A percentile compares a stretch with the other conserved stretches of the same genome.
These are phyloP conservation scores for Cynaeus angustus DNA, from an alignment of 2,888 invertebrate genomes.

Conservation along the genomic window DNA sequence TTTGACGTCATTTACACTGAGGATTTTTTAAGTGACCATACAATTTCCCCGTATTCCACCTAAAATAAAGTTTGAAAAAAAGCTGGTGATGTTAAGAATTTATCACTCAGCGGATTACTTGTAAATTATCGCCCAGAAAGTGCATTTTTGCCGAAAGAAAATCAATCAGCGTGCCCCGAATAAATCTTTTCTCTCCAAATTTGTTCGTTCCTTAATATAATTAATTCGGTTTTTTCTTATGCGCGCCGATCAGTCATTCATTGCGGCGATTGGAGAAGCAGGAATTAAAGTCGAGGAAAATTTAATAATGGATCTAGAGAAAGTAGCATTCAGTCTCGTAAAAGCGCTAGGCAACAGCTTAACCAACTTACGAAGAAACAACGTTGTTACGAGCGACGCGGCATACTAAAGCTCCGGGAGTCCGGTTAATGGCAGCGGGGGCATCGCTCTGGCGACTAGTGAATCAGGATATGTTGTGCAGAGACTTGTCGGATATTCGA, in stretches of 20 bases:
- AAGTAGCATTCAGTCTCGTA: slow-evolving; percentile 36
- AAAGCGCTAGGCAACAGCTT: slow-evolving; percentile 46
- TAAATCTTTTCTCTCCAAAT: slow-evolving; percentile 16
- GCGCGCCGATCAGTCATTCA: slow-evolving; percentile 9
- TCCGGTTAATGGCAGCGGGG: slow-evolving; percentile 48
- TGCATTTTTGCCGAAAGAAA: slow-evolving; percentile 6
- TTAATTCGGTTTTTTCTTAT: slow-evolving; percentile 16
- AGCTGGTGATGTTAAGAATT: no score
- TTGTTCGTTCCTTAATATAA: slow-evolving; percentile 34
- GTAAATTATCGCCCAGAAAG: no score
- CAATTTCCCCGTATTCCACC: no score
- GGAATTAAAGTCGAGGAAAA: slow-evolving; percentile 34
- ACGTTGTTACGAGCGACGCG: slow-evolving; percentile 45
- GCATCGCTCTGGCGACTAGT: slow-evolving; percentile 43
- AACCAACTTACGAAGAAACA: slow-evolving; percentile 48
- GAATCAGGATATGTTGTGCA: slow-evolving; percentile 37
- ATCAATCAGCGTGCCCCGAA: slow-evolving; percentile 29
- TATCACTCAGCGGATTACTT: no score
- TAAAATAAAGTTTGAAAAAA: no score
- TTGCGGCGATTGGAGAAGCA: slow-evolving; percentile 27
- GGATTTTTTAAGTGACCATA: no score
- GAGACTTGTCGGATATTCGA: slow-evolving; percentile 39
- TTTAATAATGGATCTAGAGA: slow-evolving; percentile 41
- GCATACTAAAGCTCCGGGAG: slow-evolving; percentile 44
- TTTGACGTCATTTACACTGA: no score